These are phyloP conservation scores for Microcebus jonahi DNA, from an alignment of 2,113 vertebrate genomes.

Conservation along the genomic window DNA sequence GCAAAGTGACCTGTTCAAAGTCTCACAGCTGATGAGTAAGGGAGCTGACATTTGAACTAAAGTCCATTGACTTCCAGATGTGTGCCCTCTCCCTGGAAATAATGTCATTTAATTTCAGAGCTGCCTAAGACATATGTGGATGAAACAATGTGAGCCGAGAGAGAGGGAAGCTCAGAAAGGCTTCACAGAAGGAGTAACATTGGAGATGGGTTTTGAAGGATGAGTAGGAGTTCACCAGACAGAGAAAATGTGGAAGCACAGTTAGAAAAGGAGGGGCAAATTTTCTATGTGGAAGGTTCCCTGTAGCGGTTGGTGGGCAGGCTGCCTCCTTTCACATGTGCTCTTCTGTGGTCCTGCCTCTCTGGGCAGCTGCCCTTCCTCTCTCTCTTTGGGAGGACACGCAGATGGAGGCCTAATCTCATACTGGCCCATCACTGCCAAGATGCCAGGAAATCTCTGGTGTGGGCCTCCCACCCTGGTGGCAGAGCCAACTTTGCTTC, in stretches of 20 bases:
- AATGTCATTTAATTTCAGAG: not conserved
- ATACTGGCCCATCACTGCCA: not conserved
- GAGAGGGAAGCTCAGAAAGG: not conserved
- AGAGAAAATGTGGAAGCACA: not conserved
- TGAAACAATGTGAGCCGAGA: not conserved
- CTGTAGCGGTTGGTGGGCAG: not conserved
- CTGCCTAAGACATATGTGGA: not conserved
- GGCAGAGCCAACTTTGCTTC: not conserved
- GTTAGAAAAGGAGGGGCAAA: not conserved
- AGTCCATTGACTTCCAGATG: not conserved
- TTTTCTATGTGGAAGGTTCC: not conserved
- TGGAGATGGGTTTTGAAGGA: conserved; percentile 28
- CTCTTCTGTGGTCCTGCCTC: not conserved
- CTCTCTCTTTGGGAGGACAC: not conserved
- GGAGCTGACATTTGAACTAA: not conserved
- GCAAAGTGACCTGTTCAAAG: not conserved
- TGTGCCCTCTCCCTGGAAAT: not conserved
- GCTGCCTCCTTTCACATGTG: not conserved
- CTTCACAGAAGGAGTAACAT: not conserved
- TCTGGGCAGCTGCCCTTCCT: not conserved
- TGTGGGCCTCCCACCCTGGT: not conserved
- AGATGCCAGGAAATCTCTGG: not conserved
- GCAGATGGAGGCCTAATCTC: not conserved
- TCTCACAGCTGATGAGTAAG: not conserved
- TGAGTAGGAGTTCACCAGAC: not conserved